Conservation (phyloP, 2,797 vertebrate genomes). For the Typhlichthys eigenmanni region DNA sequence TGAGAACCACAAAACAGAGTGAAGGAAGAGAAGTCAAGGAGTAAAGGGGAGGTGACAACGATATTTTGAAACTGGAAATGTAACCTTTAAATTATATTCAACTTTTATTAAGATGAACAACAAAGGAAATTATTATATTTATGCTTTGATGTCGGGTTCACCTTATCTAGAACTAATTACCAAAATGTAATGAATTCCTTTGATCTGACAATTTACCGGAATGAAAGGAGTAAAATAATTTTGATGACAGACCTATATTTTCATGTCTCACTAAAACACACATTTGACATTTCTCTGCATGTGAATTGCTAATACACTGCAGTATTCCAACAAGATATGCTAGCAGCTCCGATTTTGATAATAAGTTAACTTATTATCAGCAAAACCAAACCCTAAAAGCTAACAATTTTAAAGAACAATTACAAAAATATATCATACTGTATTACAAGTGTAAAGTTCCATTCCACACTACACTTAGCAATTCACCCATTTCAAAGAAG, state of each 20-base stretch:
- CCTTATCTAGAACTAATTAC: constrained; percentile 73
- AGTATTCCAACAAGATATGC: constrained; percentile 45
- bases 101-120: constrained; percentile 60
- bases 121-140: constrained; percentile 42
- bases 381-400: too few species aligned
- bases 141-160: constrained; percentile 62
- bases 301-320: constrained; percentile 42
- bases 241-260: constrained; percentile 55
- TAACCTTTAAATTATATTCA: constrained; percentile 56
- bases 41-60: constrained; percentile 25
- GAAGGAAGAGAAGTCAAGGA: too few species aligned
- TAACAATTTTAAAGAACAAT: too few species aligned
- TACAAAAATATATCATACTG: too few species aligned
- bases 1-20: not conserved
- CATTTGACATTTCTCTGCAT: constrained; percentile 14
- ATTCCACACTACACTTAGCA: constrained; percentile 8
- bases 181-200: constrained; percentile 69
- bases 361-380: too few species aligned
- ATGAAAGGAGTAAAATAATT: constrained; percentile 55
- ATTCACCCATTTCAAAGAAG: not conserved
- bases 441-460: not conserved
- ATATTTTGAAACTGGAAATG: constrained; percentile 52
- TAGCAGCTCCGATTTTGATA: constrained; percentile 30
- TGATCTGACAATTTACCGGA: constrained; percentile 68
- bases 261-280: constrained; percentile 60